Conservation (phyloP, 2,797 vertebrate species). For the Varecia variegata region DNA sequence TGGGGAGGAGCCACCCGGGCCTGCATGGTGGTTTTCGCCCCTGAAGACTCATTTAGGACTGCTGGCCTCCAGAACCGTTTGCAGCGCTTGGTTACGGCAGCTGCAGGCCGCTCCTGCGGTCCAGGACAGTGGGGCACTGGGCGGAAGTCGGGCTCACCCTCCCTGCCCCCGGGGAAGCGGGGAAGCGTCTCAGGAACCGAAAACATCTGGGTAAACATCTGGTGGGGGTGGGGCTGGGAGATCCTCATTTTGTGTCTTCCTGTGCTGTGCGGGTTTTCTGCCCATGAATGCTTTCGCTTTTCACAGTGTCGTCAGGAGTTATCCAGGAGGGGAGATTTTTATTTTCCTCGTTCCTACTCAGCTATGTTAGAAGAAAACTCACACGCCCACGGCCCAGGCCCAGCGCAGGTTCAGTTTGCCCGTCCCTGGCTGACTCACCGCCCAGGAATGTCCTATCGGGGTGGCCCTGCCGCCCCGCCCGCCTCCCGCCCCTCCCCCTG, state of each 20-base stretch:
- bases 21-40: no score
- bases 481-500: not conserved
- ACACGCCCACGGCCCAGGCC: not conserved
- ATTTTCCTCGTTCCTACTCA: not conserved
- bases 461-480: no score
- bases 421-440: not conserved
- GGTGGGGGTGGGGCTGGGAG: accelerated
- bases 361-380: not conserved
- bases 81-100: not conserved
- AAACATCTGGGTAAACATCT: accelerated
- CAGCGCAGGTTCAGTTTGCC: accelerated
- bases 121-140: not conserved
- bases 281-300: not conserved
- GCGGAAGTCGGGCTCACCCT: accelerated
- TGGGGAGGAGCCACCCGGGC: accelerated
- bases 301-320: not conserved
- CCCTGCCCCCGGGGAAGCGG: accelerated
- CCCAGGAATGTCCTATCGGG: accelerated
- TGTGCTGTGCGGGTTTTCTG: accelerated
- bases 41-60: accelerated
- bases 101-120: accelerated
- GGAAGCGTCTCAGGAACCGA: not conserved
- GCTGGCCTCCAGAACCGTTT: no score
- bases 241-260: not conserved
- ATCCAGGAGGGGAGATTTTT: not conserved